Conservation (phyloP, 1,140 invertebrate genomes). For the Globodera ellingtonae region DNA sequence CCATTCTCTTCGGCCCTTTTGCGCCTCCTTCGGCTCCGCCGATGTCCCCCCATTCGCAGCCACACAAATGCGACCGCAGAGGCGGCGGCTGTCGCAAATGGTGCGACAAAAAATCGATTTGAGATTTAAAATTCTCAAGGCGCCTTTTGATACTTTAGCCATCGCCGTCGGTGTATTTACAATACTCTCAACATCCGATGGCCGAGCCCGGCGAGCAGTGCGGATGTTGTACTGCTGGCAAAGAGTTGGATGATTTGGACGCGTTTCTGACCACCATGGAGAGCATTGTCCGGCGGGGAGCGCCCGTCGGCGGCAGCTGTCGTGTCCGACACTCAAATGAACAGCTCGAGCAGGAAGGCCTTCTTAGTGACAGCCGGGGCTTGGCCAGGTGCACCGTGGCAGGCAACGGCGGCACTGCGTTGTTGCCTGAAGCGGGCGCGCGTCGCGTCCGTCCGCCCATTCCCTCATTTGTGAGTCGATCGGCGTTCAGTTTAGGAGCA, state of each 20-base stretch:
- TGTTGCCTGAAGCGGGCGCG: not conserved
- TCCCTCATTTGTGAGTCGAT: slow-evolving; percentile 40
- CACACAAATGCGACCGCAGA: slow-evolving; percentile 1
- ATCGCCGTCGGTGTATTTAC: not conserved
- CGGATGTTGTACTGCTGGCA: not conserved
- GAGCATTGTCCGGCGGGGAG: slow-evolving; percentile 6
- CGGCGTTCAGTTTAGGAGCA: too few relatives aligned
- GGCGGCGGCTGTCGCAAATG: slow-evolving; percentile 8
- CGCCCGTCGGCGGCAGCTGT: slow-evolving; percentile 37
- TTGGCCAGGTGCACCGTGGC: slow-evolving; percentile 4
- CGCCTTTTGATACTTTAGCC: not conserved
- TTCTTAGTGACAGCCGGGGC: not conserved
- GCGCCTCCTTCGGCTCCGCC: slow-evolving; percentile 3
- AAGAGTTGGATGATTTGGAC: slow-evolving; percentile 6
- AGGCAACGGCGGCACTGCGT: not conserved
- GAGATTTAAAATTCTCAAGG: too few relatives aligned
- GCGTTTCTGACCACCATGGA: slow-evolving; percentile 21
- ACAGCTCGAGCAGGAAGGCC: not conserved
- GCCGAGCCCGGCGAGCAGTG: slow-evolving; percentile 6
- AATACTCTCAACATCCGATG: not conserved
- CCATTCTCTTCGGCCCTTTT: not conserved
- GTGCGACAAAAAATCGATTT: not conserved
- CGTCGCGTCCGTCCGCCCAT: slow-evolving; percentile 27
- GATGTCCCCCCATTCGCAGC: slow-evolving; percentile 11
- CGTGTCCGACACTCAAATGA: slow-evolving; percentile 7